Percentiles rank a stretch among this genome's conserved stretches.
Evolutionary conservation across 2,888 invertebrate species (phyloP).

Genomic region (Allophyes oxyacanthae): DNA sequence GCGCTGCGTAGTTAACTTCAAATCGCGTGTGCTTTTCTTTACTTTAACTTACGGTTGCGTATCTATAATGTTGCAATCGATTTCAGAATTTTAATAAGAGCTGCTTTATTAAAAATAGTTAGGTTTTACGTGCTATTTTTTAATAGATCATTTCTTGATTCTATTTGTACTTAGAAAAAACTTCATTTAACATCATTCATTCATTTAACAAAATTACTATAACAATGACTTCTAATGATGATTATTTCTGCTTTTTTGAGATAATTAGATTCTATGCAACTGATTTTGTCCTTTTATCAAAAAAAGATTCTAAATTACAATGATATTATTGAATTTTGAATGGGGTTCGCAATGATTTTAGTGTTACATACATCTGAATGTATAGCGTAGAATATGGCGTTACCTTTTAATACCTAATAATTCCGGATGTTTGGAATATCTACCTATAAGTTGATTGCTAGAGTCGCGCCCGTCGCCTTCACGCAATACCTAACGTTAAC

Average conservation of each 20-base stretch:
- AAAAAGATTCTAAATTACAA: constrained; percentile 23
- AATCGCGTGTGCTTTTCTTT: constrained; percentile 13
- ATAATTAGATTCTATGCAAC: not conserved
- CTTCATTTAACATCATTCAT: no score
- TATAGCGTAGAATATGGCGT: constrained; percentile 32
- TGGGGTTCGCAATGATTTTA: constrained; percentile 45
- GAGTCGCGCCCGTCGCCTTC: constrained; percentile 2
- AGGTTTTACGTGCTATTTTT: no score
- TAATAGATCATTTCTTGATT: no score
- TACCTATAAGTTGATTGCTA: constrained; percentile 7
- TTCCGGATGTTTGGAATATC: constrained; percentile 38
- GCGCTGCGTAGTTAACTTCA: constrained; percentile 1
- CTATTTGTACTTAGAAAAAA: no score
- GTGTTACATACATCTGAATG: constrained; percentile 37
- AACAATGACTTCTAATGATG: no score
- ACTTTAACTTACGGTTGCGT: constrained; percentile 1
- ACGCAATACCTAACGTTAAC: constrained; percentile 9
- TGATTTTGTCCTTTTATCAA: constrained; percentile 14
- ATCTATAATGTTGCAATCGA: constrained; percentile 4
- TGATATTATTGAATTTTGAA: constrained; percentile 20
- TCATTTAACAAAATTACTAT: no score
- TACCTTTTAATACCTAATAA: constrained; percentile 4
- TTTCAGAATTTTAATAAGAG: constrained; percentile 15
- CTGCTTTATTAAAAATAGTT: no score
- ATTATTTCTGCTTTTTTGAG: not conserved